Percentiles rank a stretch among this genome's conserved stretches.
Evolutionary conservation across 2,888 invertebrate species (phyloP).

Genomic region (Euplexia lucipara): DNA sequence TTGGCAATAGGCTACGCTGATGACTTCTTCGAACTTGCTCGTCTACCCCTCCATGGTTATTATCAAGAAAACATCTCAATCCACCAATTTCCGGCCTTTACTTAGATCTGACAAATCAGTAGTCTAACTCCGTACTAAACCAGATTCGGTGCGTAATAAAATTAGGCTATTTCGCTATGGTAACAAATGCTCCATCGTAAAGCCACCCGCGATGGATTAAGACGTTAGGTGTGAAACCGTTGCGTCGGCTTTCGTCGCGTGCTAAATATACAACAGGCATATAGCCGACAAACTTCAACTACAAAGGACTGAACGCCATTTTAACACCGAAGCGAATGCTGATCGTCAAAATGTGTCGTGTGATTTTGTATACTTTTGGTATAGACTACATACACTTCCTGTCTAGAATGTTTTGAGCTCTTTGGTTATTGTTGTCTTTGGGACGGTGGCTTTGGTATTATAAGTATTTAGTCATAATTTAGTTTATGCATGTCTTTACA

Average conservation of each 20-base stretch:
- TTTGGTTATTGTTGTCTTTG: slow-evolving; percentile 4
- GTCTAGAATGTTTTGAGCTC: slow-evolving; percentile 48
- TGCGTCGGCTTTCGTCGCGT: slow-evolving; percentile 68
- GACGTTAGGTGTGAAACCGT: slow-evolving; percentile 72
- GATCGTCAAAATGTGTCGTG: slow-evolving; percentile 64
- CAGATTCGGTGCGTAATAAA: slow-evolving; percentile 59
- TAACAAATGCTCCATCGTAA: slow-evolving; percentile 55
- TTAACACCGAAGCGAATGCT: slow-evolving; percentile 69
- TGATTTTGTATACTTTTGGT: slow-evolving; percentile 66
- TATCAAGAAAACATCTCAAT: slow-evolving; percentile 31
- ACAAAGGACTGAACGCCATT: slow-evolving; percentile 74
- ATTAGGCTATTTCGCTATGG: slow-evolving; percentile 55
- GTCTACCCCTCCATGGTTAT: background rate
- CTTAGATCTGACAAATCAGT: slow-evolving; percentile 52
- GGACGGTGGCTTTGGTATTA: too few relatives aligned
- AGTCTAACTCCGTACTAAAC: slow-evolving; percentile 35
- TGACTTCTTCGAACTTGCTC: too few relatives aligned
- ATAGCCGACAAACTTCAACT: slow-evolving; percentile 63
- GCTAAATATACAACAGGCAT: slow-evolving; percentile 71
- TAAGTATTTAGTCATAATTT: too few relatives aligned
- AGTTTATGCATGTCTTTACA: too few relatives aligned
- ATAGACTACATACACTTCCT: slow-evolving; percentile 74
- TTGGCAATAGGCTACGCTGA: too few relatives aligned
- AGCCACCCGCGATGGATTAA: slow-evolving; percentile 75
- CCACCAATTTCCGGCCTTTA: slow-evolving; percentile 45